A percentile compares a stretch with the other conserved stretches of the same genome.
phyloP scores from a whole-genome alignment of 2,888 invertebrate genomes.

The Ennomos erosarius region DNA sequence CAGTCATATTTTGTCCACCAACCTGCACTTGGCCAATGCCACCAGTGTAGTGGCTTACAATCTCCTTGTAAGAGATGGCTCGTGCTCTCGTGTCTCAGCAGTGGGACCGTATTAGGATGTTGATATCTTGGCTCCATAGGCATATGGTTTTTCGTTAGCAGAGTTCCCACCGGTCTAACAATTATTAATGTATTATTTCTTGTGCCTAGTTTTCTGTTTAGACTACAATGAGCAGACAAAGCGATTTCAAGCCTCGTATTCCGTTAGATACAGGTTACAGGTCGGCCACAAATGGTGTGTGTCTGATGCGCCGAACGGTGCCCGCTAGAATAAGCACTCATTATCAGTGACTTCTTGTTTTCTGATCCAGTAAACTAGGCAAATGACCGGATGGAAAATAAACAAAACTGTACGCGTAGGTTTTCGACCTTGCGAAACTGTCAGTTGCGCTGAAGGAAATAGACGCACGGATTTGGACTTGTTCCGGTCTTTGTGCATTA shows the following conservation, averaged over 20 bases:
- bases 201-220: background rate
- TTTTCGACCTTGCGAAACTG: constrained; percentile 3
- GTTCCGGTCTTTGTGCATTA: constrained; percentile 24
- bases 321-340: background rate
- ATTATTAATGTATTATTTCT: too few relatives aligned
- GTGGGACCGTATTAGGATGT: too few relatives aligned
- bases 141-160: too few relatives aligned
- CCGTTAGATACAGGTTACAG: constrained; percentile 35
- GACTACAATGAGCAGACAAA: constrained; percentile 2
- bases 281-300: constrained; percentile 34
- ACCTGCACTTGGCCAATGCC: too few relatives aligned
- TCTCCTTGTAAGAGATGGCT: too few relatives aligned
- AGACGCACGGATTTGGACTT: constrained; percentile 10
- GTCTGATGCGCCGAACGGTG: constrained; percentile 27
- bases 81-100: too few relatives aligned
- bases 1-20: too few relatives aligned
- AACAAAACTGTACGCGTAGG: constrained; percentile 1
- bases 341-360: constrained; percentile 12
- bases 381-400: background rate
- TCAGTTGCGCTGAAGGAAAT: constrained; percentile 5
- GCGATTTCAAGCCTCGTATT: constrained; percentile 23
- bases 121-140: too few relatives aligned
- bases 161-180: too few relatives aligned
- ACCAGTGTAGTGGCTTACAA: too few relatives aligned
- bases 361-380: background rate